These are phyloP conservation scores for Grammomys dolichurus DNA, from an alignment of 2,113 vertebrate species.

Conservation along the genomic window DNA sequence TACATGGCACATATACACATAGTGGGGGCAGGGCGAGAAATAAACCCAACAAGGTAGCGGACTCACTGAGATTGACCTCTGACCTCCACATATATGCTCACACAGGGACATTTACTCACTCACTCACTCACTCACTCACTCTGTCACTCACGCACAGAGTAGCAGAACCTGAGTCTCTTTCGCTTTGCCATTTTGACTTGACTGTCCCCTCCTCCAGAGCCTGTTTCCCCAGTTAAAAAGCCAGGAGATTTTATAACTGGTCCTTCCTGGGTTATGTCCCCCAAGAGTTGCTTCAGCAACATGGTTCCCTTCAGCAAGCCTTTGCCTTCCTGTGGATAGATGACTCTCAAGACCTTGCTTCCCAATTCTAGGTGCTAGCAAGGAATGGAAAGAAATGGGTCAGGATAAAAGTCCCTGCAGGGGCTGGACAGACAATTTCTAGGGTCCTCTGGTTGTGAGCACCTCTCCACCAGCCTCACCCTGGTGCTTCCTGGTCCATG, in stretches of 20 bases:
- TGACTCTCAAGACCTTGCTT: background rate
- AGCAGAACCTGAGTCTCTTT: background rate
- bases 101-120: background rate
- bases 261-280: background rate
- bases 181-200: background rate
- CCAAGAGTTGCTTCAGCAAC: background rate
- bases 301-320: background rate
- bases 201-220: background rate
- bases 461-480: background rate
- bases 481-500: background rate
- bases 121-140: background rate
- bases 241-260: background rate
- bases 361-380: background rate
- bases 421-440: background rate
- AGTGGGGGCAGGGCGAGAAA: background rate
- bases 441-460: background rate
- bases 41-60: background rate
- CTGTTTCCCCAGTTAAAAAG: conserved; percentile 8
- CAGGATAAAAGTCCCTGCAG: background rate
- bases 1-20: background rate
- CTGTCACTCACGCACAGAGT: background rate
- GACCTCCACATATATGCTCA: background rate
- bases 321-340: background rate
- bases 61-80: background rate
- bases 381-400: background rate